Conservation (phyloP, 2,888 invertebrate species). For the Tetramorium bicarinatum region DNA sequence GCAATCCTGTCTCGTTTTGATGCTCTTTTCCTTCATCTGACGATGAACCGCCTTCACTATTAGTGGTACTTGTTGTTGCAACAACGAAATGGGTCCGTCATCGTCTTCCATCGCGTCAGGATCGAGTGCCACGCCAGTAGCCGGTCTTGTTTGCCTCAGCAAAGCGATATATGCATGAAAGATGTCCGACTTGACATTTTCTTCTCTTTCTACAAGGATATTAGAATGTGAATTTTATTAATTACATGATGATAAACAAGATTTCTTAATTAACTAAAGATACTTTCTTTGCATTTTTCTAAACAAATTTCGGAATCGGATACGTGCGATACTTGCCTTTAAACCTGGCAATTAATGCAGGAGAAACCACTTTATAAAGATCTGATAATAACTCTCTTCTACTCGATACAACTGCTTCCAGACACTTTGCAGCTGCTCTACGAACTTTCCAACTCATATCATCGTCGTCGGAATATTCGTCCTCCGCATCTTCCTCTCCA, state of each 20-base stretch:
- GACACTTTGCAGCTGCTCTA: constrained; percentile 98
- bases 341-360: constrained; percentile 96
- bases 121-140: constrained; percentile 89
- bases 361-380: constrained; percentile 95
- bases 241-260: constrained; percentile 22
- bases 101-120: constrained; percentile 91
- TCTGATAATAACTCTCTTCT: constrained; percentile 96
- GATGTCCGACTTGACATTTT: constrained; percentile 99
- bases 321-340: constrained; percentile 91
- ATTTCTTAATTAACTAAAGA: neutral
- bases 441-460: constrained; percentile 99
- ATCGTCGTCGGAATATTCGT: constrained; percentile 99
- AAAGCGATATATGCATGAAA: constrained; percentile 98
- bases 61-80: constrained; percentile 90
- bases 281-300: neutral
- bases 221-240: constrained; percentile 51
- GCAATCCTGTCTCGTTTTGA: constrained; percentile 96
- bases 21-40: constrained; percentile 94
- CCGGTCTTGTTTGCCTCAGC: constrained; percentile 94
- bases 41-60: constrained; percentile 96
- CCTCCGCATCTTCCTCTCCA: constrained; percentile 91
- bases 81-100: constrained; percentile 89
- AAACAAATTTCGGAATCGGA: neutral
- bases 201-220: constrained; percentile 94
- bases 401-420: constrained; percentile 97